These are phyloP conservation scores for Tenthredo mesomela DNA, from an alignment of 2,888 invertebrate species.

Conservation along the genomic window DNA sequence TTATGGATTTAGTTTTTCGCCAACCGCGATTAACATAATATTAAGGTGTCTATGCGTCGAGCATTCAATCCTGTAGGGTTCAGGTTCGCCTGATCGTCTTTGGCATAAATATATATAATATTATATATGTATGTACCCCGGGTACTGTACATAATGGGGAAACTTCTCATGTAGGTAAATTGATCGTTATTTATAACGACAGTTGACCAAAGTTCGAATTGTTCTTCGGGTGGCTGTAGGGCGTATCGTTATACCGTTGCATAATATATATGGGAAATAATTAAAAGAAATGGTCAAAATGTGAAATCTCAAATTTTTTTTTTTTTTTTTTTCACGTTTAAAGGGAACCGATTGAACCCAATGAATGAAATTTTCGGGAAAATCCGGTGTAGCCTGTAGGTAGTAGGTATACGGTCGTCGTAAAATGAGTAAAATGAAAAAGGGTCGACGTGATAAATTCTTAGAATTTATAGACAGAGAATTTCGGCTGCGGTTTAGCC, in stretches of 20 bases:
- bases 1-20: not conserved
- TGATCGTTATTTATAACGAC: conserved; percentile 56
- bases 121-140: not conserved
- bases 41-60: not conserved
- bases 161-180: conserved; percentile 32
- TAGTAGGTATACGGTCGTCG: no score
- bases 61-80: not conserved
- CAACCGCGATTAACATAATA: conserved; percentile 17
- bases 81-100: not conserved
- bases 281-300: no score
- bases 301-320: not conserved
- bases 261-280: not conserved
- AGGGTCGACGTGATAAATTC: not conserved
- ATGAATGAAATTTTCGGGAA: no score
- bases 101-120: not conserved
- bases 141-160: not conserved
- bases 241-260: no score
- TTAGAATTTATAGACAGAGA: not conserved
- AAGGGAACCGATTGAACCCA: no score
- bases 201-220: conserved; percentile 56
- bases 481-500: conserved; percentile 43
- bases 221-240: conserved; percentile 10
- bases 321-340: not conserved
- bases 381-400: no score
- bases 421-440: no score